A percentile compares a stretch with the other conserved stretches of the same genome.
Conservation (phyloP, 1,140 invertebrate genomes). For the Gerris buenoi region DNA sequence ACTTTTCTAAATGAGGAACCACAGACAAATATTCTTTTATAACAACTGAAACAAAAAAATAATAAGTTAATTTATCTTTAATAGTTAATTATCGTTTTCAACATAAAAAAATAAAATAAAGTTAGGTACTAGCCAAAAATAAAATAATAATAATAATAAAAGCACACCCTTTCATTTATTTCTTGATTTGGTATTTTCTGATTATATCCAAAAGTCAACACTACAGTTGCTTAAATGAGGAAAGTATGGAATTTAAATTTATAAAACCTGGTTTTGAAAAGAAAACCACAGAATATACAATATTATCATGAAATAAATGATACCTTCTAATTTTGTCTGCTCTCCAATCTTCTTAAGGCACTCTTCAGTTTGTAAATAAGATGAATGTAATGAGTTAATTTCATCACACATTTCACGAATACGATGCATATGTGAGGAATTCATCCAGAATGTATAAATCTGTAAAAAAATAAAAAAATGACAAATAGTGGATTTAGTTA, state of each 20-base stretch:
- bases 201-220: neutral
- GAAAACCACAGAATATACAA: neutral
- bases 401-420: neutral
- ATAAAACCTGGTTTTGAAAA: neutral
- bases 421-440: neutral
- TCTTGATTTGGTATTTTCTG: neutral
- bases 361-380: neutral
- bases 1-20: constrained; percentile 65
- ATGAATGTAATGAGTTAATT: neutral
- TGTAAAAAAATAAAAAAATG: no score
- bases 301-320: neutral
- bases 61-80: neutral
- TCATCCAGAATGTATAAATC: no score
- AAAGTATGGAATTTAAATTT: neutral
- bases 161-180: neutral
- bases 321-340: neutral
- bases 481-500: no score
- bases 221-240: neutral
- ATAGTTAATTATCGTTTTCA: neutral
- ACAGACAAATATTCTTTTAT: constrained; percentile 60
- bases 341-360: constrained; percentile 2
- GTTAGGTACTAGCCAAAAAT: neutral
- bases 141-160: neutral
- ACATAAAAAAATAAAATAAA: neutral
- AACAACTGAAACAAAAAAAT: constrained; percentile 38